Conservation (phyloP, 2,113 vertebrate species). For the Sylvilagus bachmani region DNA sequence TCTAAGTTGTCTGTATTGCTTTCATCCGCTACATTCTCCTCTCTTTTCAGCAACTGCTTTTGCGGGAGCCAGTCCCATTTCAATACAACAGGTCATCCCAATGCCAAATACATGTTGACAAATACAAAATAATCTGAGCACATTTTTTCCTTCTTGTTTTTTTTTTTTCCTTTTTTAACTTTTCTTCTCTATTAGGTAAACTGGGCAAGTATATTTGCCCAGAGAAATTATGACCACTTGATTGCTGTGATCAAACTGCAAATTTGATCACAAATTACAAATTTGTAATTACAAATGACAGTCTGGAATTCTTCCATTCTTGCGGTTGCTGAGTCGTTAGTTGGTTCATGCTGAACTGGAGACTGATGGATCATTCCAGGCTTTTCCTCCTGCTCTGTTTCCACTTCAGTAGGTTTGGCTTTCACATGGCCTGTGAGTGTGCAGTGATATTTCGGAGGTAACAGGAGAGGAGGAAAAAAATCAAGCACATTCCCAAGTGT, state of each 20-base stretch:
- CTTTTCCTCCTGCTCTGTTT: conserved; percentile 51
- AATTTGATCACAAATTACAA: too few species aligned
- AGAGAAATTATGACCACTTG: conserved; percentile 3
- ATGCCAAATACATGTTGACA: conserved; percentile 34
- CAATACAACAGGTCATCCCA: conserved; percentile 43
- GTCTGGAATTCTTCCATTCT: neutral
- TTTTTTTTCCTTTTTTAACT: conserved; percentile 43
- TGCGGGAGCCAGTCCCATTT: neutral
- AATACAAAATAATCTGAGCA: conserved; percentile 34
- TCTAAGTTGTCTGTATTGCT: conserved; percentile 76
- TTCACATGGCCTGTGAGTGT: neutral
- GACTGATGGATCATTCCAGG: neutral
- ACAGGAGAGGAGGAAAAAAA: neutral
- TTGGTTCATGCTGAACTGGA: conserved; percentile 45
- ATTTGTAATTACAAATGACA: neutral
- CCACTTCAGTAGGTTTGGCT: neutral
- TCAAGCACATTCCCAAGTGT: neutral
- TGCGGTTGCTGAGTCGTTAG: neutral
- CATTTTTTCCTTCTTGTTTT: neutral
- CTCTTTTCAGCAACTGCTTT: neutral
- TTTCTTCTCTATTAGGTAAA: conserved; percentile 65
- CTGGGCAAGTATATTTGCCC: conserved; percentile 40
- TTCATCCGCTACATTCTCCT: neutral
- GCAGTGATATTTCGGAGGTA: neutral
- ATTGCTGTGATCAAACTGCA: neutral